Conservation (phyloP, 2,888 invertebrate species). For the Deilephila porcellus region DNA sequence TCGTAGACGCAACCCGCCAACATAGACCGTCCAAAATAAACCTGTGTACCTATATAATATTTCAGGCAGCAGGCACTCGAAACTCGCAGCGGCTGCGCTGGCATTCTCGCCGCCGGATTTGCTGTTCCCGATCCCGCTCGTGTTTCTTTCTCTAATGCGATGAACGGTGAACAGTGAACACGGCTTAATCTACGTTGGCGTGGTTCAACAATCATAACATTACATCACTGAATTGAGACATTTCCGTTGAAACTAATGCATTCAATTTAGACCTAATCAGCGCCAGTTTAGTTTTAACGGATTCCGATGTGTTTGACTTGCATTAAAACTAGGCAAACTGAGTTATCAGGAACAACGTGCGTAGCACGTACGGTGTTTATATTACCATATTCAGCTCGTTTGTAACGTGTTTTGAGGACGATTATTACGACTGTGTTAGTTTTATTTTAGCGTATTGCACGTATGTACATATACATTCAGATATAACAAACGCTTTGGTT, state of each 20-base stretch:
- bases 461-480: background rate
- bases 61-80: conserved; percentile 64
- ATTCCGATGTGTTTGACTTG: conserved; percentile 41
- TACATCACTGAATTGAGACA: conserved; percentile 34
- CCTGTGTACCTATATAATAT: conserved; percentile 67
- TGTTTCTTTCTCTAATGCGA: conserved; percentile 36
- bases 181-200: conserved; percentile 33
- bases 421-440: conserved; percentile 33
- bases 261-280: conserved; percentile 30
- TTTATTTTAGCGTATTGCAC: conserved; percentile 8
- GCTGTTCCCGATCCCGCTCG: conserved; percentile 38
- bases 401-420: conserved; percentile 55
- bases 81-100: conserved; percentile 50
- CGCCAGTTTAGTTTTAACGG: conserved; percentile 34
- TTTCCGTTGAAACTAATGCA: conserved; percentile 36
- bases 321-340: conserved; percentile 47
- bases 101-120: conserved; percentile 52
- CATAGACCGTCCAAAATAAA: conserved; percentile 76
- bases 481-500: background rate
- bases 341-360: conserved; percentile 55
- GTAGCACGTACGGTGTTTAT: conserved; percentile 45
- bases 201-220: conserved; percentile 39
- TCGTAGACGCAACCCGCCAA: conserved; percentile 72
- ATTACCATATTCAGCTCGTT: conserved; percentile 44
- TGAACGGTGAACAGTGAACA: conserved; percentile 35